Evolutionary conservation across 2,113 vertebrate genomes (phyloP).

Genomic region (Martes martes): DNA sequence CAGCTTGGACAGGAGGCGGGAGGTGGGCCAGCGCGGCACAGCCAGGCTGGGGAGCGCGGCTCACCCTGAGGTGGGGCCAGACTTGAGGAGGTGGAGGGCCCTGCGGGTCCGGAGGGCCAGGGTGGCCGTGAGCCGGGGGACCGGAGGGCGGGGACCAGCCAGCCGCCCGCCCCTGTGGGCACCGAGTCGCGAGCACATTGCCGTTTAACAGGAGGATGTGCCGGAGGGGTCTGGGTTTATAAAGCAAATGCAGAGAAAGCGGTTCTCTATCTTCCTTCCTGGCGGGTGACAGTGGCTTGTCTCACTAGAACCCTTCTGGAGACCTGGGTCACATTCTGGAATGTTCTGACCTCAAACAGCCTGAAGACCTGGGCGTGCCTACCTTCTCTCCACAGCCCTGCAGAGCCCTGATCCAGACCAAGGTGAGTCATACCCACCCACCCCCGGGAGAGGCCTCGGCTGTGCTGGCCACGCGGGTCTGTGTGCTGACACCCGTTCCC

Average conservation of each 20-base stretch:
- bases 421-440: slow-evolving; percentile 66
- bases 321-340: slow-evolving; percentile 36
- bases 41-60: not conserved
- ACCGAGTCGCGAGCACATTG: not conserved
- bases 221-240: not conserved
- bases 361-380: slow-evolving; percentile 37
- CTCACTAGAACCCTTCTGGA: slow-evolving; percentile 60
- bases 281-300: not conserved
- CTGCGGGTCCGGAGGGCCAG: not conserved
- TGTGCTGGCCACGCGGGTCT: fast-evolving
- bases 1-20: no score
- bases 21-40: not conserved
- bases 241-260: fast-evolving
- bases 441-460: not conserved
- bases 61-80: not conserved
- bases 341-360: slow-evolving; percentile 33
- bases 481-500: fast-evolving
- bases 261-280: fast-evolving
- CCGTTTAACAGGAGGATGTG: not conserved
- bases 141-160: fast-evolving
- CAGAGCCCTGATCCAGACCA: slow-evolving; percentile 80
- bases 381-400: slow-evolving; percentile 63
- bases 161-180: fast-evolving
- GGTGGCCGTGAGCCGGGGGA: not conserved
- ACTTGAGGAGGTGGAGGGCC: not conserved